phyloP scores from a whole-genome alignment of 2,113 vertebrate genomes.

The Taurulus bubalis region DNA sequence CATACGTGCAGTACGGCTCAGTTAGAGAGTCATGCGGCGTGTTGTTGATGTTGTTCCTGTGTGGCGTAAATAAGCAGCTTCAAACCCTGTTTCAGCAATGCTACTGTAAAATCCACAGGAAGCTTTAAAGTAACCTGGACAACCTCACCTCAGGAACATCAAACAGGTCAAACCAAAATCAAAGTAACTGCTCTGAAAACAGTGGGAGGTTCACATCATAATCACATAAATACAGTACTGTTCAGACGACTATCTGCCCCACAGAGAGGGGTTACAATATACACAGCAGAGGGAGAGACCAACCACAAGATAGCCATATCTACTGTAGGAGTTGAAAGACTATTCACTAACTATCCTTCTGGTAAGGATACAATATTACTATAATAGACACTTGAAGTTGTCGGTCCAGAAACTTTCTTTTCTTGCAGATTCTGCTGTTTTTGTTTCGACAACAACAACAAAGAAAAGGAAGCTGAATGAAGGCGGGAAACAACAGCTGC shows the following conservation, averaged over 20 bases:
- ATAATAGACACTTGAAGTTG: constrained; percentile 72
- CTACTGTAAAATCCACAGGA: constrained; percentile 1
- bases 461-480: background rate
- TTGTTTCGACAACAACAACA: constrained; percentile 55
- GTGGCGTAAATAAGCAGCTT: constrained; percentile 25
- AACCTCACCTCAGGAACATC: background rate
- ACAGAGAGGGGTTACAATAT: constrained; percentile 78
- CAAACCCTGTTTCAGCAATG: background rate
- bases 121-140: background rate
- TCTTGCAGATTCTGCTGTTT: constrained; percentile 73
- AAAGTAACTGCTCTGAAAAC: constrained; percentile 42
- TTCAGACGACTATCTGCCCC: constrained; percentile 85
- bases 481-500: constrained; percentile 81
- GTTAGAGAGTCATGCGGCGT: background rate
- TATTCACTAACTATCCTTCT: constrained; percentile 86
- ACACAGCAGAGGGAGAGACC: constrained; percentile 47
- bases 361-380: constrained; percentile 76
- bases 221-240: constrained; percentile 83
- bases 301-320: constrained; percentile 90
- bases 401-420: constrained; percentile 86
- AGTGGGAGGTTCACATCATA: constrained; percentile 37
- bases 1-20: too few relatives aligned
- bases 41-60: too few relatives aligned
- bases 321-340: constrained; percentile 86
- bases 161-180: background rate